Evolutionary conservation across 2,888 invertebrate species (phyloP), one percentile per base, ranked within the genome.

Genomic region (Agriopis leucophaearia): DNA sequence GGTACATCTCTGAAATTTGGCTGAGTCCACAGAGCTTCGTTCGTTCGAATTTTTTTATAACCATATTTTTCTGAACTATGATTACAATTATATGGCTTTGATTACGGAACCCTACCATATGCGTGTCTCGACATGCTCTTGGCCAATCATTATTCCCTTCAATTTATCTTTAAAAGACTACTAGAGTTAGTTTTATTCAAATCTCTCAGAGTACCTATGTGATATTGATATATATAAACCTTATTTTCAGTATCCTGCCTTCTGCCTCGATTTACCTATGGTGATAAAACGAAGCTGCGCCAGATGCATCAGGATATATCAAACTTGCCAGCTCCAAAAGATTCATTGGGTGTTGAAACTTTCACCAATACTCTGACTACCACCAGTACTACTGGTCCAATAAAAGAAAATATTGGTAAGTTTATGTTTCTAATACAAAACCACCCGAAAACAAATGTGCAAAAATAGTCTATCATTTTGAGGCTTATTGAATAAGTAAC

Each of bases 401-500:
- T 18, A 5, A 50, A 50, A 50, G 50, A 50, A 50, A 50, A 50
- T 27, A 50, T 50, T 50, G 50, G 50, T 50, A 50, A 50, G 50
- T 1, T 42, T 42, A 38, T 38, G 42, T 42, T 42, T 42, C 42
- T 42, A 12, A 42, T 42, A 10, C 42, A 42, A 42, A 42, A 42
- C 12, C 42, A 42, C 12, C 42, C 42, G 12, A 42, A 42, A 42
- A 42, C 42, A 42, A 42, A 42, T 10, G 42, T 42, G 12, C 42
- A 42, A 42, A n/a, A n/a, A n/a, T n/a, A n/a, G n/a, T n/a, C n/a
- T n/a, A n/a, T n/a, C n/a, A n/a, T n/a, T n/a, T n/a, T n/a, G n/a
- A n/a, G n/a, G n/a, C n/a, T n/a, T n/a, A n/a, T n/a, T n/a, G n/a
- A n/a, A n/a, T n/a, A n/a, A n/a, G n/a, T n/a, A n/a, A n/a, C n/a